Percentiles rank a stretch among this genome's conserved stretches.
Evolutionary conservation across 2,113 vertebrate genomes (phyloP).

Genomic region (Bubo scandiacus): DNA sequence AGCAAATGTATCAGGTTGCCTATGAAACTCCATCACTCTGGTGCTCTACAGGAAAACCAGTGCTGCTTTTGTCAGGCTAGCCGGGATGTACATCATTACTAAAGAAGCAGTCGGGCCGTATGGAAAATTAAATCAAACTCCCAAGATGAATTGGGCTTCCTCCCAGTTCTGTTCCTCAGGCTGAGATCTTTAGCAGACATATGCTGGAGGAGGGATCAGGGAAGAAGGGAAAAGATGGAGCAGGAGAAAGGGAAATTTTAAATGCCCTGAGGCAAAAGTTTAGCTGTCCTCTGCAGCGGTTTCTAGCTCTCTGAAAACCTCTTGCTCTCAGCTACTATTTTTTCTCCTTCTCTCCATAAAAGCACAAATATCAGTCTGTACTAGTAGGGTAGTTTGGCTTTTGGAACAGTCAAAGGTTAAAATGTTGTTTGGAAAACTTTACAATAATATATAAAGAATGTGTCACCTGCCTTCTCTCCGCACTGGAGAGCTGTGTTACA

Average conservation of each 20-base stretch:
- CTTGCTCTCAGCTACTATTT: background rate
- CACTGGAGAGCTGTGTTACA: background rate
- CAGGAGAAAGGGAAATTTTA: background rate
- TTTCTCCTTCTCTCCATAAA: background rate
- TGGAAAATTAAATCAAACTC: conserved; percentile 19
- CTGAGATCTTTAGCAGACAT: conserved; percentile 24
- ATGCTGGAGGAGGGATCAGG: background rate
- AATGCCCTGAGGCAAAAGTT: background rate
- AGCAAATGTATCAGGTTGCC: background rate
- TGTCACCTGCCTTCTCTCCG: background rate
- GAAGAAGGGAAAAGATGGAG: background rate
- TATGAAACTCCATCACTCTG: background rate
- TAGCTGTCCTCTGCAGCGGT: background rate
- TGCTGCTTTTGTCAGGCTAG: background rate
- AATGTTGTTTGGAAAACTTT: background rate
- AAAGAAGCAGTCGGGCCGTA: background rate
- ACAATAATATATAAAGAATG: background rate
- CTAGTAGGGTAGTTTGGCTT: background rate
- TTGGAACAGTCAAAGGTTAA: background rate
- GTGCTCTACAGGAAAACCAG: background rate
- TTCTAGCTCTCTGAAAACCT: background rate
- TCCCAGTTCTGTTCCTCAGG: background rate
- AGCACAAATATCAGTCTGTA: background rate
- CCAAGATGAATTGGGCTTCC: background rate
- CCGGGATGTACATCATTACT: background rate